Evolutionary conservation across 2,888 invertebrate species (phyloP), one percentile per base, ranked within the genome.

Genomic region (Elmis aenea): DNA sequence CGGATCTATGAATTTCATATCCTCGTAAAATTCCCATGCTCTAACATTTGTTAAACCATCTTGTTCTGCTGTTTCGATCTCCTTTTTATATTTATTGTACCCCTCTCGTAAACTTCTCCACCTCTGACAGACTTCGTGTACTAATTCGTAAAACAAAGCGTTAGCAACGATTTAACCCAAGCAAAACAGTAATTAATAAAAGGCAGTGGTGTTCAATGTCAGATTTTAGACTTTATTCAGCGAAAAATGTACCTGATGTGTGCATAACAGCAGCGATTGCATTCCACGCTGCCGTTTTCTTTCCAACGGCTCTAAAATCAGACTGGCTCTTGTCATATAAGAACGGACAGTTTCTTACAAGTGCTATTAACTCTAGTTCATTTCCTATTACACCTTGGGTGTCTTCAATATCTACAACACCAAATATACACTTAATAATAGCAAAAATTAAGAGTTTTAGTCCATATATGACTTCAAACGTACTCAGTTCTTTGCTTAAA

Each of bases 291-390:
- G 46, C 44, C 13, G 50, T 45, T 15, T 49, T 53, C 33, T 54
- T 53, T 16, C 43, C 36, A 5, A 43, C 30, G 26, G 52, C 48
- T 35, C 50, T 51, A 26, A 51, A 53, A 38, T 52, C 52, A 11
- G 42, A 21, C 23, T 41, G 32, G 14, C 20, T 44, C 33, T 43
- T 49, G 29, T 54, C 50, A 33, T 53, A 54, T 20, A 54, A 27
- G 39, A 53, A 51, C 13, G 38, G 46, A 40, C 52, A 53, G 24
- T 54, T 53, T 12, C 50, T 28, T 10, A 54, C 49, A 33, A 54
- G 38, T 2, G 52, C 46, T 14, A 54, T 53, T 11, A 54, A 36
- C 42, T 54, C 52, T 25, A 53, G 33, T 38, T 54, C 54, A 32
- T 52, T 52, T 10, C 52, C 54, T 12, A 49, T 32, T 1, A 54